Base-by-base conservation (phyloP, 37 sponge, comb jelly and placozoan species). In the Geodia barretti region DNA sequence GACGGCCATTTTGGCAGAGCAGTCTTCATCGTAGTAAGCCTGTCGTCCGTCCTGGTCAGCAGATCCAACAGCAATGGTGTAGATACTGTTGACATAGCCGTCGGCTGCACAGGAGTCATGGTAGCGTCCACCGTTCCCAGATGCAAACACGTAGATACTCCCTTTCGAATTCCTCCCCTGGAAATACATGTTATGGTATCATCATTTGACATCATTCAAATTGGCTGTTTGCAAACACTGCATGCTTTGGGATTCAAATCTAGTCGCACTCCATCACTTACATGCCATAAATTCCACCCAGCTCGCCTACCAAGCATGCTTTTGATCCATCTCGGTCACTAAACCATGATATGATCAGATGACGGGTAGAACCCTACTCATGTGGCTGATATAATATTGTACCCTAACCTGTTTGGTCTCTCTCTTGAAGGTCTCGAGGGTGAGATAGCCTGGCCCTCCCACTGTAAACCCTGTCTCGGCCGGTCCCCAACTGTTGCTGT, bases 401-500 rank as follows among this genome's bases (percentile, higher is more conserved):
- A 26, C 1, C 1, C 80, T 76, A 58, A 92, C 93, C 59, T 85
- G 68, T 39, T 28, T 68, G 14, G 72, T 77, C 4, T 89, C 95
- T 39, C 71, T 60, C 31, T 80, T 40, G 17, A 98, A 74, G 14
- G 92, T 81, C 26, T 62, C 64, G 59, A 84, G 72, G 0, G 94
- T 79, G 17, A 98, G 69, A 11, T 19, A 34, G 0, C 90, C 96
- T 28, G 98, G 98, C 24, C 92, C 92, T 25, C 90, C 92, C 28
- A 98, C 86, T 23, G 87, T 91, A 65, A 74, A 36, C 7, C 98
- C 98, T 71, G 88, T 84, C 60, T 98, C 98, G 63, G 79, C 85
- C 9, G 98, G 98, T 39, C 98, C 98, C 96, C 96, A 98, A 40
- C 92, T 91, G 64, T 89, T 89, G 87, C 94, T 93, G 84, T 98